Conservation (phyloP, 2,797 vertebrate species). For the Ctenosaura bakeri region DNA sequence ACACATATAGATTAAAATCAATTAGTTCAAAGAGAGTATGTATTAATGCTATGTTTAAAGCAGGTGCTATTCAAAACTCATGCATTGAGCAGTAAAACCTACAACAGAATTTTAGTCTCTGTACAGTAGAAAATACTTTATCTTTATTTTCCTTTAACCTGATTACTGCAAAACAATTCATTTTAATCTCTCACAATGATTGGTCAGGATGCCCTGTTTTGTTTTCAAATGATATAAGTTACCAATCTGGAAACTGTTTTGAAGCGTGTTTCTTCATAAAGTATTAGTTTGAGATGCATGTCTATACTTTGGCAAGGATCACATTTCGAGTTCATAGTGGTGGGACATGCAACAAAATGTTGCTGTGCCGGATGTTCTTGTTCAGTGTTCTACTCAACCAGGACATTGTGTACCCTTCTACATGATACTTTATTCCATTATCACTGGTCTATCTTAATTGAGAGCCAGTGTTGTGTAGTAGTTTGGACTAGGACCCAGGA, state of each 20-base stretch:
- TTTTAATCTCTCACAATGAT: background rate
- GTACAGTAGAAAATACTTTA: background rate
- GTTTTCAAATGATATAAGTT: background rate
- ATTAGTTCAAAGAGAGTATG: conserved; percentile 58
- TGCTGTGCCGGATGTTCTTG: background rate
- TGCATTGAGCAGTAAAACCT: conserved; percentile 28
- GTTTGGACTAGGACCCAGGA: no score
- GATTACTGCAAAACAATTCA: conserved; percentile 29
- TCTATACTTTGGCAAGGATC: no score
- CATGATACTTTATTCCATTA: background rate
- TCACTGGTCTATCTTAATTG: no score
- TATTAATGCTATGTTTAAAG: conserved; percentile 52
- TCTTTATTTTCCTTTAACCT: background rate
- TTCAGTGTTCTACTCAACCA: background rate
- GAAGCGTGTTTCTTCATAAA: background rate
- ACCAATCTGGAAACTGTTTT: background rate
- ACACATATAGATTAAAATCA: background rate
- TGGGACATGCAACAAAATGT: background rate
- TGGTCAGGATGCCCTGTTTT: background rate
- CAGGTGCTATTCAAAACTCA: background rate
- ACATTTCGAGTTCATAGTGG: no score
- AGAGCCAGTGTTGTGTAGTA: no score
- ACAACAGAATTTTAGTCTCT: conserved; percentile 16
- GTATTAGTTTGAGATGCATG: background rate
- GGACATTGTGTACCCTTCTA: background rate